phyloP scores from a whole-genome alignment of 2,113 vertebrate genomes.

The Pan paniscus region DNA sequence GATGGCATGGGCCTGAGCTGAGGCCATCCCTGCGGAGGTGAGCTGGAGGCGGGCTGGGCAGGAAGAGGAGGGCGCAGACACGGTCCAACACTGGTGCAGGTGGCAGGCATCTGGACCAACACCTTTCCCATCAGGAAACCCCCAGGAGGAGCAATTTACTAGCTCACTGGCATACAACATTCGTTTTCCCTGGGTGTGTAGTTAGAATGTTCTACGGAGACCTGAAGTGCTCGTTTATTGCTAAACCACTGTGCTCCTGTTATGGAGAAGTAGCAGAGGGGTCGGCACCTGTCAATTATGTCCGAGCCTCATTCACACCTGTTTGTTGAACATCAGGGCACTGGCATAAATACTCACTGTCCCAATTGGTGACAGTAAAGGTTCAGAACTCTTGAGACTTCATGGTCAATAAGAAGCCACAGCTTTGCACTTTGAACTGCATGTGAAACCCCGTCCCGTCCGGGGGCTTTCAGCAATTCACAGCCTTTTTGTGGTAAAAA shows the following conservation, averaged over 20 bases:
- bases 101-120: background rate
- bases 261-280: too few species aligned
- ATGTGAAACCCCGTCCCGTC: background rate
- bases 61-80: background rate
- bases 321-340: accelerated
- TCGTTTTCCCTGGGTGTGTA: background rate
- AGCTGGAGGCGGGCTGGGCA: background rate
- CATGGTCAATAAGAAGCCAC: background rate
- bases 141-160: background rate
- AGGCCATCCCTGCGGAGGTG: background rate
- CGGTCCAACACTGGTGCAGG: accelerated
- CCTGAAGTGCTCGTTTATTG: accelerated
- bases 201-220: background rate
- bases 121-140: background rate
- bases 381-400: background rate
- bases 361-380: background rate
- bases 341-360: too few species aligned
- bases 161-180: background rate
- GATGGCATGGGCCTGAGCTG: accelerated
- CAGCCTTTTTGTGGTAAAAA: background rate
- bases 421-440: background rate
- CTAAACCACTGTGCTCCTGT: accelerated
- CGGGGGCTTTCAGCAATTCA: background rate
- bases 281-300: background rate
- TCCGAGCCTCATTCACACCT: background rate